phyloP scores from a whole-genome alignment of 23 tunicate species.

The Styela plicata region DNA sequence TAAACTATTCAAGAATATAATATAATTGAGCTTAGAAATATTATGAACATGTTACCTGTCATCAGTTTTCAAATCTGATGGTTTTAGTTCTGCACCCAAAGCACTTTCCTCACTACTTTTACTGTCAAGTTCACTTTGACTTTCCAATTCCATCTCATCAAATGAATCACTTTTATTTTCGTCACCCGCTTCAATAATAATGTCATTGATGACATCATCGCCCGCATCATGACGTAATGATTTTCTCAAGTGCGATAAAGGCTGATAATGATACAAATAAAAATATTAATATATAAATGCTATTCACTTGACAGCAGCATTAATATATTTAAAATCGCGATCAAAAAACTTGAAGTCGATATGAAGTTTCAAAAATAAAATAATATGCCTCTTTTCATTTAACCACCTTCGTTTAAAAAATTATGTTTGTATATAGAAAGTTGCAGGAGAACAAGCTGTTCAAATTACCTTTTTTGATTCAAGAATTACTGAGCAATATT shows the following conservation, averaged over 20 bases:
- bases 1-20: too few relatives aligned
- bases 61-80: slow-evolving; percentile 78
- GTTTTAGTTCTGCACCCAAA: slow-evolving; percentile 54
- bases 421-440: neutral
- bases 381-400: neutral
- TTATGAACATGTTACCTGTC: too few relatives aligned
- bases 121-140: slow-evolving; percentile 97
- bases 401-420: too few relatives aligned
- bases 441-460: neutral
- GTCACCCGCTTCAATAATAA: neutral
- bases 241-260: neutral
- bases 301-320: neutral
- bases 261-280: neutral
- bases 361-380: slow-evolving; percentile 12
- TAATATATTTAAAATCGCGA: too few relatives aligned
- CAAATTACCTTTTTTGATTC: slow-evolving; percentile 39
- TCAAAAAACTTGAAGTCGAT: neutral
- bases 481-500: slow-evolving; percentile 59
- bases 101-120: slow-evolving; percentile 82
- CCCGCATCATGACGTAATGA: neutral
- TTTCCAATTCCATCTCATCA: slow-evolving; percentile 94
- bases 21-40: neutral
- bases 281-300: too few relatives aligned
- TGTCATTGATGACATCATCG: slow-evolving; percentile 7
- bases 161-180: slow-evolving; percentile 23